These are phyloP conservation scores for Melipona bicolor DNA, from an alignment of 2,888 invertebrate genomes.

Conservation along the genomic window DNA sequence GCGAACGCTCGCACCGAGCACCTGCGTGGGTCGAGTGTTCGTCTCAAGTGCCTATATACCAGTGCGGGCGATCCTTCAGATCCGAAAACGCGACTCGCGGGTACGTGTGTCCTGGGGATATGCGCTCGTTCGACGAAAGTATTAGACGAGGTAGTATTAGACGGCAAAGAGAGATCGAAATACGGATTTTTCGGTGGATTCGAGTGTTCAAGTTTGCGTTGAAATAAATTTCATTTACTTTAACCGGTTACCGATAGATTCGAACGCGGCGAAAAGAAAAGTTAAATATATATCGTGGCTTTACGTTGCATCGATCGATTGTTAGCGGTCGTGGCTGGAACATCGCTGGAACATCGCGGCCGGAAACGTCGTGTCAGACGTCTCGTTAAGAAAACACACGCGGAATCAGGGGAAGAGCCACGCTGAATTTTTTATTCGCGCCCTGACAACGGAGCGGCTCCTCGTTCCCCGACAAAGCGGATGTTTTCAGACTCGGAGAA, in stretches of 20 bases:
- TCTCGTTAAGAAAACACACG: conserved; percentile 34
- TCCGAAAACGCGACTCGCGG: conserved; percentile 38
- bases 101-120: conserved; percentile 5
- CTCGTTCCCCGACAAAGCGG: not conserved
- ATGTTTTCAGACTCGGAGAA: not conserved
- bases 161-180: not conserved
- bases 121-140: not conserved
- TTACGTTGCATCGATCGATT: not conserved
- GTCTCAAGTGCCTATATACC: conserved; percentile 63
- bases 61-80: conserved; percentile 49
- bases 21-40: conserved; percentile 61
- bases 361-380: conserved; percentile 47
- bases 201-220: not conserved
- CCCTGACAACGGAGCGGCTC: not conserved
- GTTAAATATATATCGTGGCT: not conserved
- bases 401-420: not conserved
- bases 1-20: conserved; percentile 61
- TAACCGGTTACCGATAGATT: not conserved
- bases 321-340: not conserved
- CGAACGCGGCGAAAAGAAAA: not conserved
- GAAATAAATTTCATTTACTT: not conserved
- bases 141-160: not conserved
- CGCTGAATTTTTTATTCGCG: conserved; percentile 45
- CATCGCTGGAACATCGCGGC: conserved; percentile 26
- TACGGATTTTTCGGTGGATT: not conserved